Evolutionary conservation across 2,113 vertebrate species (phyloP).

Genomic region (Colius striatus): DNA sequence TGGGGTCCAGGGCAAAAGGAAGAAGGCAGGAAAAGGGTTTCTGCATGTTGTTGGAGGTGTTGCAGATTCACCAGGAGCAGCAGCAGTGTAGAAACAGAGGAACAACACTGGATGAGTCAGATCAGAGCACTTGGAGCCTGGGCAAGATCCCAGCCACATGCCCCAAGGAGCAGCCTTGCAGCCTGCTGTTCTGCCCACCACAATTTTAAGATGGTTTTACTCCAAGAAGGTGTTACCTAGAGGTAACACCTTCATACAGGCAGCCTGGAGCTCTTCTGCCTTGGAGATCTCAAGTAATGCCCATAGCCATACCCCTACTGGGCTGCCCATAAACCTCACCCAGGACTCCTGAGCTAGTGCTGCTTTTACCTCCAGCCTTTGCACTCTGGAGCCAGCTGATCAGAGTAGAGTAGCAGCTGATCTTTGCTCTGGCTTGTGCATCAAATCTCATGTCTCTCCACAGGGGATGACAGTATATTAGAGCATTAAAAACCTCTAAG

Average conservation of each 20-base stretch:
- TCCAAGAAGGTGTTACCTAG: not conserved
- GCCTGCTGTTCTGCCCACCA: not conserved
- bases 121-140: not conserved
- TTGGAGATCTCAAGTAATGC: not conserved
- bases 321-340: not conserved
- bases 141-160: fast-evolving
- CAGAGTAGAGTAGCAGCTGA: not conserved
- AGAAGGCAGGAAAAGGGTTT: not conserved
- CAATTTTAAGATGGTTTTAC: not conserved
- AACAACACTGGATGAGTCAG: not conserved
- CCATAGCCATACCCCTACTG: not conserved
- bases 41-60: not conserved
- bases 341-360: not conserved
- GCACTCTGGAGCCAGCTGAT: not conserved
- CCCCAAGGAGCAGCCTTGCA: not conserved
- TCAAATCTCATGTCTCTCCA: not conserved
- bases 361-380: not conserved
- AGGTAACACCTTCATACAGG: not conserved
- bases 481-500: not conserved
- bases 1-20: not conserved
- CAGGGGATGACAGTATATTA: not conserved
- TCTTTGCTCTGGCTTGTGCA: not conserved
- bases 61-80: not conserved
- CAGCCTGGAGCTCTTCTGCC: not conserved
- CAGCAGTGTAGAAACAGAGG: not conserved